These are phyloP conservation scores for Desmophyllum pertusum DNA, from an alignment of 92 coral and sea anemone genomes.

Conservation along the genomic window DNA sequence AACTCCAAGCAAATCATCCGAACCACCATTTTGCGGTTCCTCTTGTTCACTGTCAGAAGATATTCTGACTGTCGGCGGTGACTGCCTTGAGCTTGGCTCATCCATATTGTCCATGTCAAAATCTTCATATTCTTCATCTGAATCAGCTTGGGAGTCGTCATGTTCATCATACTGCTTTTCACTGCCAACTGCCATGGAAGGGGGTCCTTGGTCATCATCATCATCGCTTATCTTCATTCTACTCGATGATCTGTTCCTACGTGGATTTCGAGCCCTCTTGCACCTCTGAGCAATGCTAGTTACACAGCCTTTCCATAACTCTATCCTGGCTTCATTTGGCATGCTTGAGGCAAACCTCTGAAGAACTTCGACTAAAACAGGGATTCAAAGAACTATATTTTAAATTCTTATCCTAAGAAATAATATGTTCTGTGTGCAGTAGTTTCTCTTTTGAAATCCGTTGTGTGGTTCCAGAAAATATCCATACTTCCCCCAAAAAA, in stretches of 20 bases:
- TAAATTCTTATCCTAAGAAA: neutral
- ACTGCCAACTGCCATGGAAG: slow-evolving; percentile 36
- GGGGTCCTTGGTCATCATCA: slow-evolving; percentile 9
- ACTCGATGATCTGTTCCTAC: neutral
- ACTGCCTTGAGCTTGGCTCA: neutral
- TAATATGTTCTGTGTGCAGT: too few relatives aligned
- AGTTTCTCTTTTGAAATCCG: neutral
- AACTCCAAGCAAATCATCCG: neutral
- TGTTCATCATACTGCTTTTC: neutral
- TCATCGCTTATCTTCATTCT: neutral
- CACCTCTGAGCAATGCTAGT: slow-evolving; percentile 67
- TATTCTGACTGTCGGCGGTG: slow-evolving; percentile 20
- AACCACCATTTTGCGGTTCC: neutral
- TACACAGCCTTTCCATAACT: slow-evolving; percentile 63
- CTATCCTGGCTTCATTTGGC: slow-evolving; percentile 44
- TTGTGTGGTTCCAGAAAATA: too few relatives aligned
- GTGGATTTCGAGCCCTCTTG: slow-evolving; percentile 55
- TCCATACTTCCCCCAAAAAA: too few relatives aligned
- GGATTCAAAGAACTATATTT: neutral
- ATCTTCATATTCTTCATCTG: slow-evolving; percentile 23
- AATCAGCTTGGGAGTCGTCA: slow-evolving; percentile 14
- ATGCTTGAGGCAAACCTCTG: slow-evolving; percentile 41
- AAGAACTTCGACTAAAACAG: slow-evolving; percentile 52
- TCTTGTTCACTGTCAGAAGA: slow-evolving; percentile 29
- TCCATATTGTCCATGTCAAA: neutral